Percentiles rank a stretch among this genome's conserved stretches.
phyloP scores from a whole-genome alignment of 1,140 invertebrate species.

The Eulimnadia texana region DNA sequence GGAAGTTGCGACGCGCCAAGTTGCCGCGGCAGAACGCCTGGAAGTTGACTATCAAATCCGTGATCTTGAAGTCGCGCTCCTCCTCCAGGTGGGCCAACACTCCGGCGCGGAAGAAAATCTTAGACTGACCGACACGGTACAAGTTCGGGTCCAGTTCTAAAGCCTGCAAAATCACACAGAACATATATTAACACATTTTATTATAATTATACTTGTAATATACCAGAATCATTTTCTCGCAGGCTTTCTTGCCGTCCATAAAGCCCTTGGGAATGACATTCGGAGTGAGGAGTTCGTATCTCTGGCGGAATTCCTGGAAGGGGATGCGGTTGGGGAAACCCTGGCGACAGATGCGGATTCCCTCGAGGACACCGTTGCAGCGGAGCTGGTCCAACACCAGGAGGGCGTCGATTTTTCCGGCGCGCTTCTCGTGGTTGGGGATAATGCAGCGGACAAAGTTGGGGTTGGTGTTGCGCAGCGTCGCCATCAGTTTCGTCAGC shows the following conservation, averaged over 20 bases:
- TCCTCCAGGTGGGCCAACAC: conserved; percentile 97
- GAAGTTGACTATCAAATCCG: conserved; percentile 95
- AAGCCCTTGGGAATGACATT: conserved; percentile 98
- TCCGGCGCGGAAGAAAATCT: conserved; percentile 97
- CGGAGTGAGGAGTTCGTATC: conserved; percentile 91
- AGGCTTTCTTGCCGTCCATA: conserved; percentile 99
- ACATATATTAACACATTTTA: too few relatives aligned
- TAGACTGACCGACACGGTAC: conserved; percentile 90
- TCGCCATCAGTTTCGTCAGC: conserved; percentile 89
- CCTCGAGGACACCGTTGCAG: conserved; percentile 98
- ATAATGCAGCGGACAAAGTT: conserved; percentile 99
- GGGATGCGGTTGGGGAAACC: conserved; percentile 84
- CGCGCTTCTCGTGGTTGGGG: conserved; percentile 97
- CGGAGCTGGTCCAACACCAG: conserved; percentile 91
- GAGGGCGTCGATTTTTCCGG: conserved; percentile 93
- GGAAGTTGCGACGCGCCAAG: conserved; percentile 86
- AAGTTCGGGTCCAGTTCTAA: conserved; percentile 91
- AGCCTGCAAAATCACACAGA: conserved; percentile 29
- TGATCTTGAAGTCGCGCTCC: conserved; percentile 96
- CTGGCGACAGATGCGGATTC: conserved; percentile 97
- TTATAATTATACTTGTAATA: too few relatives aligned
- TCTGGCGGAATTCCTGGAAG: conserved; percentile 60
- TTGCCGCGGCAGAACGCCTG: conserved; percentile 95
- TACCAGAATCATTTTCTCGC: conserved; percentile 80
- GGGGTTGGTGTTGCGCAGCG: conserved; percentile 92